Conservation (phyloP, 2,113 vertebrate species). For the Zootoca vivipara region DNA sequence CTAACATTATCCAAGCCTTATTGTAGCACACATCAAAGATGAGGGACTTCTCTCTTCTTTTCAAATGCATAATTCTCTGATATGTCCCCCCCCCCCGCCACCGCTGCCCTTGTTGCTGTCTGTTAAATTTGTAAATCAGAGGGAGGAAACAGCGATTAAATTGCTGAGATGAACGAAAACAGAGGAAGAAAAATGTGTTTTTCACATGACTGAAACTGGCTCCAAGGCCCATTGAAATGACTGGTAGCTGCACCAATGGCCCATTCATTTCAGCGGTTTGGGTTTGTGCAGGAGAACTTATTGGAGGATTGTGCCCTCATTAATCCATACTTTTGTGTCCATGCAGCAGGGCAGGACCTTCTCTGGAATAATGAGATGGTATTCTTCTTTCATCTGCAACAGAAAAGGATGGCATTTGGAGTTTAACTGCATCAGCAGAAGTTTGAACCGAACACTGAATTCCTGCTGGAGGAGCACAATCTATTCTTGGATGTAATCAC, state of each 20-base stretch:
- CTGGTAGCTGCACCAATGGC: not conserved
- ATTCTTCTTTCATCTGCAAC: not conserved
- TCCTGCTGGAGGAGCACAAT: too few species aligned
- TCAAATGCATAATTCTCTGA: slow-evolving; percentile 40
- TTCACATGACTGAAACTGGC: not conserved
- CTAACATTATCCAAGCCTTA: slow-evolving; percentile 35
- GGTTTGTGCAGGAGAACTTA: not conserved
- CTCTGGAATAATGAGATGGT: not conserved
- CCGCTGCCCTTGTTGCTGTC: slow-evolving; percentile 56
- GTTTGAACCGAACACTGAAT: too few species aligned
- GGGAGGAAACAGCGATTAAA: not conserved
- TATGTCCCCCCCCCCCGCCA: not conserved
- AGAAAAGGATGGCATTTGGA: not conserved
- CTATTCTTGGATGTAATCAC: too few species aligned
- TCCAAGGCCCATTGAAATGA: not conserved
- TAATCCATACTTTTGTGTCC: not conserved
- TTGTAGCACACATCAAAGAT: slow-evolving; percentile 40
- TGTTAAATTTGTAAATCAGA: slow-evolving; percentile 42
- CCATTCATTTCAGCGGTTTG: not conserved
- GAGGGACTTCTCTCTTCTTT: slow-evolving; percentile 1
- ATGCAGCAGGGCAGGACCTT: not conserved
- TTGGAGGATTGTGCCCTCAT: not conserved
- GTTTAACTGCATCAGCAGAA: too few species aligned
- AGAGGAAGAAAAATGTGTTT: slow-evolving; percentile 2
- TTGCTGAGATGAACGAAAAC: not conserved